Percentiles rank a stretch among this genome's conserved stretches.
These are phyloP conservation scores for Tyrannus savana DNA, from an alignment of 2,113 vertebrate genomes.

Conservation along the genomic window DNA sequence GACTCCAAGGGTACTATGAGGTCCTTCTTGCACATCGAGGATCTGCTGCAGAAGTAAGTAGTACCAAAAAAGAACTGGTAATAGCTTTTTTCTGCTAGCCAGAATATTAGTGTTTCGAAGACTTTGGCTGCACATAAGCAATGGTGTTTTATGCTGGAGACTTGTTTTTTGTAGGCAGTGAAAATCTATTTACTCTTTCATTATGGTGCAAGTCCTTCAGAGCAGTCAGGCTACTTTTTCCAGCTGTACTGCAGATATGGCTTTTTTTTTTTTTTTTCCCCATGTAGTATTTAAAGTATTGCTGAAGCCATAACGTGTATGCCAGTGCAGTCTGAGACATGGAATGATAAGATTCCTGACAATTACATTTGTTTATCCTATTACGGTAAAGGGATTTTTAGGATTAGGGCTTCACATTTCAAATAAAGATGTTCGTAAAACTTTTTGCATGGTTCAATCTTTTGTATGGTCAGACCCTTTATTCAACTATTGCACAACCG, in stretches of 20 bases:
- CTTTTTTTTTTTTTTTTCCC: neutral
- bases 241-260: neutral
- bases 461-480: neutral
- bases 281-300: neutral
- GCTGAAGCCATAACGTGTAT: neutral
- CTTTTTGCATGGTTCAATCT: neutral
- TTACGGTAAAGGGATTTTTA: neutral
- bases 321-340: neutral
- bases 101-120: neutral
- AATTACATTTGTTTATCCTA: neutral
- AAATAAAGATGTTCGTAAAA: neutral
- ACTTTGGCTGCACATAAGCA: neutral
- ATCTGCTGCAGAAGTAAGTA: neutral
- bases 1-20: accelerated
- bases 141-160: accelerated
- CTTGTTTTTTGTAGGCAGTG: neutral
- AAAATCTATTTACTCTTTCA: neutral
- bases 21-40: neutral
- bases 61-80: neutral
- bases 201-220: neutral
- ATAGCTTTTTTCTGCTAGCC: neutral
- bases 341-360: neutral
- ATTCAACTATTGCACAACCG: neutral
- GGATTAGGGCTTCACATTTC: neutral
- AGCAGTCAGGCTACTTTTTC: neutral